Evolutionary conservation across 2,797 vertebrate genomes (phyloP).

Genomic region (Carcharodon carcharias): DNA sequence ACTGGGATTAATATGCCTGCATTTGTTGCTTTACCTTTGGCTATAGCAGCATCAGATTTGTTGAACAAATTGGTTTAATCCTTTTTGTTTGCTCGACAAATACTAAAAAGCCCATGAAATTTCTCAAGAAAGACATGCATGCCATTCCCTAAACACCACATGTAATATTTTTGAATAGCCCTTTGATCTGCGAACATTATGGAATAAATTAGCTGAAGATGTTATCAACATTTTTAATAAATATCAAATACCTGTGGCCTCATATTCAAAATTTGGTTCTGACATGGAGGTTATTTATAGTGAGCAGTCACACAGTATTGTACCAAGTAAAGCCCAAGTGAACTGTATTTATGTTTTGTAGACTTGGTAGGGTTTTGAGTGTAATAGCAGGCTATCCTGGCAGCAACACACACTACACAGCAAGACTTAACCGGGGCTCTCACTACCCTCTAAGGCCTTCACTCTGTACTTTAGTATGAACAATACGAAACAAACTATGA

Average conservation of each 20-base stretch:
- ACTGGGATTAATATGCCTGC: no score
- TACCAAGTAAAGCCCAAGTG: background rate
- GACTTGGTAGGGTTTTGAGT: background rate
- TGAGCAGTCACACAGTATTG: background rate
- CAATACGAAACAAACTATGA: no score
- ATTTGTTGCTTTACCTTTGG: background rate
- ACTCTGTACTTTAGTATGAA: no score
- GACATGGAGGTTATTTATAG: background rate
- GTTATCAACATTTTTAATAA: background rate
- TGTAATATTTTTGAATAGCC: background rate
- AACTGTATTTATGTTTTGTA: background rate
- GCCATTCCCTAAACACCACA: background rate
- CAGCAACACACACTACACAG: background rate
- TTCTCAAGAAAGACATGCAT: background rate
- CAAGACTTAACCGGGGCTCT: no score
- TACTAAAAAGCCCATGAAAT: background rate
- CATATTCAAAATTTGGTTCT: background rate
- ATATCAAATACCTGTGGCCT: background rate
- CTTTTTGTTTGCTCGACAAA: background rate
- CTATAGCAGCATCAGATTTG: background rate
- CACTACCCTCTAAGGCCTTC: no score
- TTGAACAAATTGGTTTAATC: background rate
- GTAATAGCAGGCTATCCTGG: background rate
- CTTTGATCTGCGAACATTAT: background rate
- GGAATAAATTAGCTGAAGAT: background rate